Conservation (phyloP, 2,888 invertebrate genomes). For the Sminthurinus aureus region DNA sequence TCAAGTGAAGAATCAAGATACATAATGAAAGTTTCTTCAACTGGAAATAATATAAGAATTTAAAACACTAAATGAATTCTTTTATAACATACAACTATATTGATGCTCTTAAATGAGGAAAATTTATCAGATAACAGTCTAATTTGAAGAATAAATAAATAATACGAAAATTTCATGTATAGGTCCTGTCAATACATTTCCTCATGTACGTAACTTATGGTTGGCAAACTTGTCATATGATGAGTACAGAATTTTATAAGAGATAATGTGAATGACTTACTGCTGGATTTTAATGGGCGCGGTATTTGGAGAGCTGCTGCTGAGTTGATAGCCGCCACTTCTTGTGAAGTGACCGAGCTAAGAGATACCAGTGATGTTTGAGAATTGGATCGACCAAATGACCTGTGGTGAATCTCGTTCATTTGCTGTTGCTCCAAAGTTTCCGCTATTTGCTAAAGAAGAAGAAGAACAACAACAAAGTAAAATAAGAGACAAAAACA, state of each 20-base stretch:
- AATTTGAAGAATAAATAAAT: not conserved
- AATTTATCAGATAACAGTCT: too few relatives aligned
- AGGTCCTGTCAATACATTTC: constrained; percentile 16
- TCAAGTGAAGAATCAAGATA: too few relatives aligned
- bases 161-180: not conserved
- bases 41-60: too few relatives aligned
- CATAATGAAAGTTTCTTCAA: too few relatives aligned
- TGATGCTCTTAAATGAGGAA: too few relatives aligned
- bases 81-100: too few relatives aligned
- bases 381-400: constrained; percentile 68
- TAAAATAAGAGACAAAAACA: not conserved
- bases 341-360: constrained; percentile 74
- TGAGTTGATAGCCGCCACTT: constrained; percentile 73
- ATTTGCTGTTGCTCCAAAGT: constrained; percentile 55
- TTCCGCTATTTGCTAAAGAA: constrained; percentile 60
- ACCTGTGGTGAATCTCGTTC: constrained; percentile 59
- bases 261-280: constrained; percentile 60
- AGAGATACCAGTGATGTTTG: constrained; percentile 74
- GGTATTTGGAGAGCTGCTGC: constrained; percentile 63
- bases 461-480: too few relatives aligned
- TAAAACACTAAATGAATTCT: too few relatives aligned
- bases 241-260: not conserved
- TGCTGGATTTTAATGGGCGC: constrained; percentile 66
- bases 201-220: constrained; percentile 25
- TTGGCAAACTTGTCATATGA: not conserved